Conservation (phyloP, 2,888 invertebrate species). For the Saturnia japonica region DNA sequence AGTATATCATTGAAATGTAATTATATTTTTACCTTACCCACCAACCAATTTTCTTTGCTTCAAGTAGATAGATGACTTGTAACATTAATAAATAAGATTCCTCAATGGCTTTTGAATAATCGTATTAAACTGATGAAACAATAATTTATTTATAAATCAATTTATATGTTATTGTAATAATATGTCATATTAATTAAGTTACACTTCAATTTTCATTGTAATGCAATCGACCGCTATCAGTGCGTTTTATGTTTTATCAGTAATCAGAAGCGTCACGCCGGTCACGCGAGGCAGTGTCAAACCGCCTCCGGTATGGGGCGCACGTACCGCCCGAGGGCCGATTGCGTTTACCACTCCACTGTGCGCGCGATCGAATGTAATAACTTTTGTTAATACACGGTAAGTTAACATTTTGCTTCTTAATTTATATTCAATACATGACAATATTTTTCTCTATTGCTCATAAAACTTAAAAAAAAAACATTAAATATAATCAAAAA, state of each 20-base stretch:
- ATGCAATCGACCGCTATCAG: conserved; percentile 31
- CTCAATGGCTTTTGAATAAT: background rate
- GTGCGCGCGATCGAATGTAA: conserved; percentile 36
- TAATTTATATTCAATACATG: background rate
- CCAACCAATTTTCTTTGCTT: background rate
- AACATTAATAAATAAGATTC: background rate
- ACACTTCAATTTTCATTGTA: conserved; percentile 2
- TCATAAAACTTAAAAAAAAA: too few species aligned
- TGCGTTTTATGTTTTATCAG: conserved; percentile 30
- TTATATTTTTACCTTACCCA: too few species aligned
- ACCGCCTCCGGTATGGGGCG: conserved; percentile 40
- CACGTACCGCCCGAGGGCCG: conserved; percentile 40
- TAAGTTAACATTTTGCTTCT: conserved; percentile 35
- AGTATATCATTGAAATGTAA: background rate
- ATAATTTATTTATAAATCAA: too few species aligned
- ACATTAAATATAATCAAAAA: background rate
- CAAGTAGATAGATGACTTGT: background rate
- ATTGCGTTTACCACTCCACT: background rate
- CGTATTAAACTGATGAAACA: background rate
- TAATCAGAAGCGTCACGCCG: conserved; percentile 29
- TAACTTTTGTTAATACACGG: conserved; percentile 40
- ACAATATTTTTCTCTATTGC: background rate
- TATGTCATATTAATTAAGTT: conserved; percentile 4
- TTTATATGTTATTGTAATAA: background rate
- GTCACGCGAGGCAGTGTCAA: conserved; percentile 35